A percentile compares a stretch with the other conserved stretches of the same genome.
These are phyloP conservation scores for Chouioia cunea DNA, from an alignment of 2,888 invertebrate species.

Conservation along the genomic window DNA sequence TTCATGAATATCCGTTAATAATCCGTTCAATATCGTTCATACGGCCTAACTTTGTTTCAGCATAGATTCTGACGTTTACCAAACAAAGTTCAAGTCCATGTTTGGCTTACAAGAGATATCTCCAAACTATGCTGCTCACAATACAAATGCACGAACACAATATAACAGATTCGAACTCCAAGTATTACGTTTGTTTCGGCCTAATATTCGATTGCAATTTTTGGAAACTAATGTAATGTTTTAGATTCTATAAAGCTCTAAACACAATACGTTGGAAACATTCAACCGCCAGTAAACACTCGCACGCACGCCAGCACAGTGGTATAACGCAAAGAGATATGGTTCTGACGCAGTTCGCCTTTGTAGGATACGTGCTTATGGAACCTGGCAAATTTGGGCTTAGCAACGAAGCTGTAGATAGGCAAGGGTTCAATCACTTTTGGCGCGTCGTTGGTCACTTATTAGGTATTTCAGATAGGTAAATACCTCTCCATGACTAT, in stretches of 20 bases:
- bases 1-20: not conserved
- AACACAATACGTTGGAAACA: conserved; percentile 76
- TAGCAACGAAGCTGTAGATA: conserved; percentile 70
- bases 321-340: conserved; percentile 84
- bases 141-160: conserved; percentile 80
- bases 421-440: conserved; percentile 81
- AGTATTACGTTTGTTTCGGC: conserved; percentile 47
- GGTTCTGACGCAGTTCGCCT: conserved; percentile 86
- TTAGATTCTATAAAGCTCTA: conserved; percentile 77
- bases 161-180: conserved; percentile 53
- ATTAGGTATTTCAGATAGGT: conserved; percentile 84
- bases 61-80: conserved; percentile 73
- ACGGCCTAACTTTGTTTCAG: not conserved
- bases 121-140: conserved; percentile 82
- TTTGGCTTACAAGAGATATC: conserved; percentile 80
- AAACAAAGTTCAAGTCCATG: conserved; percentile 74
- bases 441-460: conserved; percentile 86
- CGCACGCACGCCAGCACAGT: conserved; percentile 61
- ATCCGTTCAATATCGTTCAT: not conserved
- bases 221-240: not conserved
- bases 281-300: conserved; percentile 71
- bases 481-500: too few relatives aligned
- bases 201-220: not conserved
- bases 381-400: conserved; percentile 76
- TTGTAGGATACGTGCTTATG: conserved; percentile 79